A percentile compares a stretch with the other conserved stretches of the same genome.
phyloP scores from a whole-genome alignment of 2,888 invertebrate species.

The Lasioglossum marginatum region DNA sequence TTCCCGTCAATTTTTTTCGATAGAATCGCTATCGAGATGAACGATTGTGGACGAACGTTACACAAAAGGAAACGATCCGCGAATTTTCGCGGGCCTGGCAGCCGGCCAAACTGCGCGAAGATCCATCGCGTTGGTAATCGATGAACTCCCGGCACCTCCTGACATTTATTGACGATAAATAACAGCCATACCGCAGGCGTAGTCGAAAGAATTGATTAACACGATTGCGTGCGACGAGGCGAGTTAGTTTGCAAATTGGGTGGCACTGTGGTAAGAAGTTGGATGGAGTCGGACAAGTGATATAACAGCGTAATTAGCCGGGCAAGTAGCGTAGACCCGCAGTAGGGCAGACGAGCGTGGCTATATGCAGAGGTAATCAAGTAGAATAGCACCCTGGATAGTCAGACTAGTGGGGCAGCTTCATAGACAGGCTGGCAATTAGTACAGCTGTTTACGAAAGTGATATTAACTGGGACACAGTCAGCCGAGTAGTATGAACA shows the following conservation, averaged over 20 bases:
- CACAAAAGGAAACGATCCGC: conserved; percentile 28
- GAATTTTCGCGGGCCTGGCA: conserved; percentile 41
- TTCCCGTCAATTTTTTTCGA: background rate
- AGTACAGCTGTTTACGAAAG: background rate
- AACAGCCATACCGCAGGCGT: background rate
- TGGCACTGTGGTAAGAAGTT: background rate
- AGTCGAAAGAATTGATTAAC: background rate
- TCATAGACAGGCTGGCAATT: conserved; percentile 1
- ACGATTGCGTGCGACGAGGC: background rate
- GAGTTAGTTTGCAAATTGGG: background rate
- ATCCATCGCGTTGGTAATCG: conserved; percentile 21
- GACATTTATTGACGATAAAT: background rate
- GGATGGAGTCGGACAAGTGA: background rate
- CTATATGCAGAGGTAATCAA: background rate
- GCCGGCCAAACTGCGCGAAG: conserved; percentile 19
- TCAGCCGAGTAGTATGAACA: conserved; percentile 5
- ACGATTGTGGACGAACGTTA: conserved; percentile 23
- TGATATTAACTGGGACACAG: conserved; percentile 7
- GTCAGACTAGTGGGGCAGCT: background rate
- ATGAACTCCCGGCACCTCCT: background rate
- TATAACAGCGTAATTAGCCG: background rate
- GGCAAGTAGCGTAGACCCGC: conserved; percentile 1
- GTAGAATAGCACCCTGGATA: conserved; percentile 11
- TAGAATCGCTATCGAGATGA: conserved; percentile 23
- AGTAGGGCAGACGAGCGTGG: background rate